Conservation (phyloP, 1,140 invertebrate genomes). For the Heliconius eleuchia region DNA sequence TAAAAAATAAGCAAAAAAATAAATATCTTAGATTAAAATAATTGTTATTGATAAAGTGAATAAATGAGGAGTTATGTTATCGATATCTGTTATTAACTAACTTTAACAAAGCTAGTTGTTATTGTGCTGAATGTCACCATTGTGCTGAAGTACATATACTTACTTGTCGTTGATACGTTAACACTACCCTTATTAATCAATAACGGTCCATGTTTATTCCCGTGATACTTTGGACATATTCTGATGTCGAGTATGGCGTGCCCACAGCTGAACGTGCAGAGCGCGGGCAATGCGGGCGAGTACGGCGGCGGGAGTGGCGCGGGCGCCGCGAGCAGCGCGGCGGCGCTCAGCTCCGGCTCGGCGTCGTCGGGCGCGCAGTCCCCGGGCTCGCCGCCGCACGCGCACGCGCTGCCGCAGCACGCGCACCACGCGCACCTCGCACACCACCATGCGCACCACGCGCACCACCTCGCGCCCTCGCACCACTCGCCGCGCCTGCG, state of each 20-base stretch:
- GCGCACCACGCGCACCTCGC: constrained; percentile 51
- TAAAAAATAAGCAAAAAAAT: too few species aligned
- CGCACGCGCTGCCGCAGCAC: constrained; percentile 53
- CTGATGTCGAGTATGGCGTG: neutral
- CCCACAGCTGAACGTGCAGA: constrained; percentile 74
- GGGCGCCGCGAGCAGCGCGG: constrained; percentile 38
- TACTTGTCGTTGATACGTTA: too few species aligned
- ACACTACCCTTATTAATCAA: too few species aligned
- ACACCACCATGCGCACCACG: constrained; percentile 35
- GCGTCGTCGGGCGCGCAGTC: constrained; percentile 68
- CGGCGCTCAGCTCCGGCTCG: constrained; percentile 63
- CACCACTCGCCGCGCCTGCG: constrained; percentile 65
- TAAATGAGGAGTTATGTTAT: too few species aligned
- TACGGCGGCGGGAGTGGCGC: constrained; percentile 54
- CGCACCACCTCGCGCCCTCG: constrained; percentile 63
- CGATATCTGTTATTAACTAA: too few species aligned
- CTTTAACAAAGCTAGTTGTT: too few species aligned
- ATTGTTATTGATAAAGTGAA: too few species aligned
- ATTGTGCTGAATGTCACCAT: too few species aligned
- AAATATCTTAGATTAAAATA: too few species aligned
- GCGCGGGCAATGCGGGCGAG: constrained; percentile 56
- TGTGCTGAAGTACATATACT: too few species aligned
- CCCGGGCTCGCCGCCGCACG: constrained; percentile 64
- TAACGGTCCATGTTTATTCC: too few species aligned
- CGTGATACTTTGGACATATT: neutral